Evolutionary conservation across 2,888 invertebrate genomes (phyloP), one percentile per base, ranked within the genome.

Genomic region (Dimorphilus gyrociliatus): DNA sequence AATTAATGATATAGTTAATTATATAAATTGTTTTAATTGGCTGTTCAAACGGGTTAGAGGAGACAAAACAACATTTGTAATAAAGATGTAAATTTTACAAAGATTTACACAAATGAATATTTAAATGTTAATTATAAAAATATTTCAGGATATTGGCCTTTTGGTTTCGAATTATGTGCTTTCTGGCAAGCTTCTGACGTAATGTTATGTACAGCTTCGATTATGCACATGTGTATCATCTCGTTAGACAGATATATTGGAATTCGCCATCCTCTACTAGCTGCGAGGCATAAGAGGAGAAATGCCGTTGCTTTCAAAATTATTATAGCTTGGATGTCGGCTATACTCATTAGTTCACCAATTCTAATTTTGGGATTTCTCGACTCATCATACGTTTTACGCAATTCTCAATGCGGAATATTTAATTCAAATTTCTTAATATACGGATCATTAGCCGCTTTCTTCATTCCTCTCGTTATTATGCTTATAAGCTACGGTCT

Each of bases 401-500:
- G 41, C 75, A 65, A 78, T 75, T 2, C 75, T 74, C 2, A 48
- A 15, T 70, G 69, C 48, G 56, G 54, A 32, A 61, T 69, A 16
- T 47, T 42, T 32, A 59, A 58, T 39, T 37, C 50, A 18, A 48
- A 56, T 32, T 65, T 64, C 44, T 53, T 84, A 63, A 73, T 85
- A 35, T 82, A 85, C 47, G 92, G 90, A 21, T 88, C 88, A 32
- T 78, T 88, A 49, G 77, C 86, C 47, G 85, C 86, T 46, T 92
- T 92, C 67, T 88, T 90, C 68, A 85, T 92, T 40, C 92, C 92
- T 0, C 69, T 92, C 41, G 72, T 77, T 25, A 86, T 94, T 44
- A 92, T 92, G 90, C 70, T 88, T 53, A 69, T 85, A 36, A 86
- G 88, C n/a, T 92, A 90, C 55, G 78, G 81, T 4, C 69, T 88